phyloP scores from a whole-genome alignment of 1,140 invertebrate genomes.

The Pteromalus puparum region DNA sequence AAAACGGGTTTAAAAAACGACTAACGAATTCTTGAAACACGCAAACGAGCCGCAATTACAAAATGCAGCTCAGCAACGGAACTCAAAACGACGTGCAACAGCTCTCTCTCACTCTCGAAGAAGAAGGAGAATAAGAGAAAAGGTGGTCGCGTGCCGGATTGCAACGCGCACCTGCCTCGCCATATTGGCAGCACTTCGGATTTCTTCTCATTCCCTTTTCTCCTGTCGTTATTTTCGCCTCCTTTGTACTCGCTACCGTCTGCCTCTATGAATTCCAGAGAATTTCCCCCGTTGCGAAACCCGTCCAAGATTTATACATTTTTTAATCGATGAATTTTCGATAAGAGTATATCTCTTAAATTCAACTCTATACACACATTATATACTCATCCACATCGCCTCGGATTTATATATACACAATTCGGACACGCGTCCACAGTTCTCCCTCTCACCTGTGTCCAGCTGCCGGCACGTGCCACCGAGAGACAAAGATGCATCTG shows the following conservation, averaged over 20 bases:
- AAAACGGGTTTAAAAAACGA: neutral
- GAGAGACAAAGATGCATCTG: slow-evolving; percentile 39
- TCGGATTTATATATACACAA: too few relatives aligned
- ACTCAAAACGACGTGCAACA: too few relatives aligned
- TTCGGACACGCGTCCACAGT: slow-evolving; percentile 2
- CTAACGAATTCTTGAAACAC: neutral
- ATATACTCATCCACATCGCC: too few relatives aligned
- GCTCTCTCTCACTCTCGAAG: neutral
- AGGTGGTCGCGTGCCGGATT: slow-evolving; percentile 49
- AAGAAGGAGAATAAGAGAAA: slow-evolving; percentile 39
- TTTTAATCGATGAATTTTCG: too few relatives aligned
- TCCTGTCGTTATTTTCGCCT: too few relatives aligned
- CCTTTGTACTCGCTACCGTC: too few relatives aligned
- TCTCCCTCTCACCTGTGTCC: neutral
- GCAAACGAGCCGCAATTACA: neutral
- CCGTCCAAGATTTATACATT: neutral
- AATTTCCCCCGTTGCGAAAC: neutral
- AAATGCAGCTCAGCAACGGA: too few relatives aligned
- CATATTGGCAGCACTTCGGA: slow-evolving; percentile 48
- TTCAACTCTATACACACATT: too few relatives aligned
- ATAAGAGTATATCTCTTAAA: too few relatives aligned
- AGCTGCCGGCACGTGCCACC: slow-evolving; percentile 19
- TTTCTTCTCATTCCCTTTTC: slow-evolving; percentile 53
- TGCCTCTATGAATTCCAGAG: too few relatives aligned
- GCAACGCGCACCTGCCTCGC: slow-evolving; percentile 33